phyloP scores from a whole-genome alignment of 2,113 vertebrate genomes.

The Mus pahari region DNA sequence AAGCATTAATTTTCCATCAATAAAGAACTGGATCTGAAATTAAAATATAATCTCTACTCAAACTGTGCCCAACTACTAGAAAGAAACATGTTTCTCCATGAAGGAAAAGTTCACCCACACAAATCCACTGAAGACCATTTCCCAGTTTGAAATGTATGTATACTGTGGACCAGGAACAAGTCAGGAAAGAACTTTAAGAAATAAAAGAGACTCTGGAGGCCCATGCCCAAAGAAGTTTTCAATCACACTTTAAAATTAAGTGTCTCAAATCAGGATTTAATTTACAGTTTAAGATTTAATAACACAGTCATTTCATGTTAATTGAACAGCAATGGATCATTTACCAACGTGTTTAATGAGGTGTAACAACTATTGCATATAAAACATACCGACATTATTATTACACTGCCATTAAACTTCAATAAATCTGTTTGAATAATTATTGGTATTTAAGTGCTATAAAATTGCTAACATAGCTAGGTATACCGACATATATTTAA shows the following conservation, averaged over 20 bases:
- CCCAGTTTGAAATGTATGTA: conserved; percentile 6
- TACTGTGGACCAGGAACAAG: background rate
- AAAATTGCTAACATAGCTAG: conserved; percentile 68
- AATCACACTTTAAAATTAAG: conserved; percentile 85
- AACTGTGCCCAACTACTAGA: conserved; percentile 28
- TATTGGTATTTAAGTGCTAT: conserved; percentile 79
- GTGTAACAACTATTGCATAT: conserved; percentile 83
- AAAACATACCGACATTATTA: conserved; percentile 84
- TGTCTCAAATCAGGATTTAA: conserved; percentile 85
- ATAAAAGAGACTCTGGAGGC: conserved; percentile 68
- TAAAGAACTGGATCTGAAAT: conserved; percentile 42
- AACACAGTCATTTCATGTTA: conserved; percentile 85
- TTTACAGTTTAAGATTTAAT: conserved; percentile 87
- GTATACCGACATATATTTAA: conserved; percentile 76
- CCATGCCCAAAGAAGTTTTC: conserved; percentile 80
- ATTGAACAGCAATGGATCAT: conserved; percentile 87
- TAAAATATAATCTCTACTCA: conserved; percentile 33
- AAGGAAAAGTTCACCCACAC: conserved; percentile 21
- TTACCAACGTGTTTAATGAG: conserved; percentile 86
- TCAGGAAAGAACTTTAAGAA: conserved; percentile 64
- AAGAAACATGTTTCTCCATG: conserved; percentile 39
- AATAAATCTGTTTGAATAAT: conserved; percentile 87
- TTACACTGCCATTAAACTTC: conserved; percentile 84
- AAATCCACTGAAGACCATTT: conserved; percentile 50
- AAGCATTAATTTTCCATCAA: conserved; percentile 33